These are phyloP conservation scores for Larimichthys crocea DNA, from an alignment of 2,113 vertebrate species.

Conservation along the genomic window DNA sequence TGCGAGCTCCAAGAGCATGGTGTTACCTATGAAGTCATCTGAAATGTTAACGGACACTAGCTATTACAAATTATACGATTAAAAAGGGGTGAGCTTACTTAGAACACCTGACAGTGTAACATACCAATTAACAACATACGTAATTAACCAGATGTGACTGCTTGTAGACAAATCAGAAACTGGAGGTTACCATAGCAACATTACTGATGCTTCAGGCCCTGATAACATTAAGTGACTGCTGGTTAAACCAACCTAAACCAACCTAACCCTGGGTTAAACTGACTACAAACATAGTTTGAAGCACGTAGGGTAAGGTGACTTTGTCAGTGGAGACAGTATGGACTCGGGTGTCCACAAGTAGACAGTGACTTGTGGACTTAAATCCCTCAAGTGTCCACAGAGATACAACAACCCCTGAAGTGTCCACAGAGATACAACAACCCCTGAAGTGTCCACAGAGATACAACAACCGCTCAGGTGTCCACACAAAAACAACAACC, in stretches of 20 bases:
- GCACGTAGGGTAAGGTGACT: background rate
- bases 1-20: constrained; percentile 29
- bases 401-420: too few relatives aligned
- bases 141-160: too few relatives aligned
- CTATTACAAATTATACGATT: background rate
- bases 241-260: background rate
- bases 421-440: too few relatives aligned
- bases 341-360: background rate
- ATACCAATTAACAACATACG: background rate
- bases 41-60: background rate
- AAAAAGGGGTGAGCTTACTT: background rate
- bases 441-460: too few relatives aligned
- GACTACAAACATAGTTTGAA: background rate
- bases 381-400: too few relatives aligned
- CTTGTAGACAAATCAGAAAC: background rate
- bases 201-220: background rate
- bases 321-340: background rate
- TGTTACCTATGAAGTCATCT: constrained; percentile 17
- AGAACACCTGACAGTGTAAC: background rate
- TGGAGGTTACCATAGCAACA: background rate
- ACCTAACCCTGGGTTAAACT: too few relatives aligned
- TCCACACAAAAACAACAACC: background rate
- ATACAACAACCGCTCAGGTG: background rate
- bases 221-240: background rate
- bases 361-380: too few relatives aligned